Conservation (phyloP, 1,140 invertebrate genomes). For the Trichonephila clavipes region DNA sequence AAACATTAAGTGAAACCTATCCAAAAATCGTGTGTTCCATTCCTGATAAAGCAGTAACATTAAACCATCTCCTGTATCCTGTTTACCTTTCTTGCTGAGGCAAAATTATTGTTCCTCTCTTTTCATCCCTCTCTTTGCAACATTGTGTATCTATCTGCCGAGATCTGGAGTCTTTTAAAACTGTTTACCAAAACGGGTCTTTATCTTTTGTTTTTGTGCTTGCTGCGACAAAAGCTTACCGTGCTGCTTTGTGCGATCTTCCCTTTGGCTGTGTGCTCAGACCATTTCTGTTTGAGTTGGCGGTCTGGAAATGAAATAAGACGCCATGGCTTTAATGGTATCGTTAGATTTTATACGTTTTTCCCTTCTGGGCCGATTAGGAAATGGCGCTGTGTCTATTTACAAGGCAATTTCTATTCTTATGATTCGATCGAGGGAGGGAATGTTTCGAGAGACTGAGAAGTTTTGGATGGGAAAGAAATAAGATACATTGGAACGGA, state of each 20-base stretch:
- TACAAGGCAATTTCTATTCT: neutral
- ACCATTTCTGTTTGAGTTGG: neutral
- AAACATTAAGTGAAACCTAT: no score
- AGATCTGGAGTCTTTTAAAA: neutral
- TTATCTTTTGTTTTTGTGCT: neutral
- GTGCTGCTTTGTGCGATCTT: neutral
- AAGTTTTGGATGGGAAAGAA: neutral
- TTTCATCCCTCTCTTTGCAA: neutral
- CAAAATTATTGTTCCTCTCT: neutral
- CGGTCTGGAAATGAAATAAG: neutral
- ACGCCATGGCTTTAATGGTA: neutral
- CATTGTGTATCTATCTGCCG: neutral
- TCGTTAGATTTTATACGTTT: neutral
- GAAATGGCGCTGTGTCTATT: neutral
- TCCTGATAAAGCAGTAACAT: no score
- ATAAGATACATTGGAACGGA: neutral
- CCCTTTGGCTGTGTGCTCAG: neutral
- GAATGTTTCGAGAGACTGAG: neutral
- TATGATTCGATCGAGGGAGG: neutral
- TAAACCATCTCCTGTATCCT: neutral
- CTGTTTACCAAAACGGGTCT: neutral
- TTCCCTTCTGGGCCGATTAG: neutral
- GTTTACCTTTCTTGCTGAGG: neutral
- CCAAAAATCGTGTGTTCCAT: no score
- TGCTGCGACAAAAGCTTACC: neutral